Evolutionary conservation across 1,140 invertebrate genomes (phyloP), one percentile per base, ranked within the genome.

Genomic region (Drosophila paulistorum): DNA sequence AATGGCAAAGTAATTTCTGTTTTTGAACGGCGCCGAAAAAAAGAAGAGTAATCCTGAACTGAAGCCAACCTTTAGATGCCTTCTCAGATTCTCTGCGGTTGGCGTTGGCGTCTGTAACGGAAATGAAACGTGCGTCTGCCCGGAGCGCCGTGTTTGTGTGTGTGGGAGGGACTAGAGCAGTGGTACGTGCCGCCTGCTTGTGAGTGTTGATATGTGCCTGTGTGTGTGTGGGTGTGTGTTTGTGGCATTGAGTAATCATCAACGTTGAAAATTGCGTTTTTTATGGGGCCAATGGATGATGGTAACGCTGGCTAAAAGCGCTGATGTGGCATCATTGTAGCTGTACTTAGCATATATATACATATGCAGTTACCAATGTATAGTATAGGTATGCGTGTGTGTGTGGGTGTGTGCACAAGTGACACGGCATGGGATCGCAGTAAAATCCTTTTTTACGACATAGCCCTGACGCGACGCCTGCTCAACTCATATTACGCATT

Each of bases 241-340:
- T 89, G 74, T 89, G 84, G 84, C 84, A 89, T 89, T 89, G 84
- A 89, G 84, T 89, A 89, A 89, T 89, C 84, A 89, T 89, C 84
- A 89, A 79, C 80, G 84, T 84, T 89, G 84, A 89, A 89, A 89
- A 89, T 89, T 89, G 84, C 84, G 76, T 82, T 87, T 87, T 89
- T 89, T 89, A 89, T 89, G 84, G 62, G 73, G 83, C 75, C 78
- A 70, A 58, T 77, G 67, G 73, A 65, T 77, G 13, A 26, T 11
- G 7, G 17, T 11, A 68, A 30, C 30, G 35, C 66, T 51, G 33
- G 20, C 17, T 62, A 57, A 74, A 80, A 75, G 69, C 80, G 79
- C 80, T 83, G 70, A 68, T 55, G 67, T 65, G 64, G 60, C 67
- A 59, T 70, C 23, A 64, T 41, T 10, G 17, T 61, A 82, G 76